Evolutionary conservation across 2,888 invertebrate species (phyloP).

Genomic region (Pachliopta kotzebuea): DNA sequence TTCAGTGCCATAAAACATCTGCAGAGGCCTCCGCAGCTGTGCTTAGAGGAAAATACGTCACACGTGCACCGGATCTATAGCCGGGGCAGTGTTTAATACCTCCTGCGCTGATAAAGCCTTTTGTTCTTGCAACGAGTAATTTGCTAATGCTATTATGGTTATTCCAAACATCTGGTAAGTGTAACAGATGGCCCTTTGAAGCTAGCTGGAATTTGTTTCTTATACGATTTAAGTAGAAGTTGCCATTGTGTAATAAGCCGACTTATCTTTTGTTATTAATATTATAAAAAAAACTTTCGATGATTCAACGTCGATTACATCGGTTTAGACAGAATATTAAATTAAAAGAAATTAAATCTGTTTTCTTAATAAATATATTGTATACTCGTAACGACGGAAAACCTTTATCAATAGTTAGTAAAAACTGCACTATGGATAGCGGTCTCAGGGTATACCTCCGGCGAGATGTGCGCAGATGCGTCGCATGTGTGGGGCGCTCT

Average conservation of each 20-base stretch:
- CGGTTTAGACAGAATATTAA: no score
- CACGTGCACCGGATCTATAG: conserved; percentile 69
- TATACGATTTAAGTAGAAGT: conserved; percentile 21
- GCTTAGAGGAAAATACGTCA: conserved; percentile 73
- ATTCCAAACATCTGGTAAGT: conserved; percentile 53
- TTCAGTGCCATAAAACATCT: conserved; percentile 78
- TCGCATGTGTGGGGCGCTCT: conserved; percentile 69
- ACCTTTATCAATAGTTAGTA: not conserved
- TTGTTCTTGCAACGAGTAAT: conserved; percentile 39
- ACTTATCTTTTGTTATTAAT: conserved; percentile 4
- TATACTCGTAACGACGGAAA: no score
- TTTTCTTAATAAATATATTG: no score
- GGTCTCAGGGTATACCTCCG: conserved; percentile 66
- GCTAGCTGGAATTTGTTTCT: conserved; percentile 36
- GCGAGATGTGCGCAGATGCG: conserved; percentile 68
- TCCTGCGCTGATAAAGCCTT: conserved; percentile 51
- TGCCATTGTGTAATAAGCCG: conserved; percentile 9
- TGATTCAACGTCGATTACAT: not conserved
- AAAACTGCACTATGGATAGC: conserved; percentile 49
- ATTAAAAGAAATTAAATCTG: no score
- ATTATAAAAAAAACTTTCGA: conserved; percentile 5
- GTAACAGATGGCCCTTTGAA: conserved; percentile 37
- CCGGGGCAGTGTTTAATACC: conserved; percentile 45
- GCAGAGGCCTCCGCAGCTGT: conserved; percentile 73
- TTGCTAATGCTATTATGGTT: conserved; percentile 37